Conservation (phyloP, 2,113 vertebrate genomes). For the Eulemur rufifrons region DNA sequence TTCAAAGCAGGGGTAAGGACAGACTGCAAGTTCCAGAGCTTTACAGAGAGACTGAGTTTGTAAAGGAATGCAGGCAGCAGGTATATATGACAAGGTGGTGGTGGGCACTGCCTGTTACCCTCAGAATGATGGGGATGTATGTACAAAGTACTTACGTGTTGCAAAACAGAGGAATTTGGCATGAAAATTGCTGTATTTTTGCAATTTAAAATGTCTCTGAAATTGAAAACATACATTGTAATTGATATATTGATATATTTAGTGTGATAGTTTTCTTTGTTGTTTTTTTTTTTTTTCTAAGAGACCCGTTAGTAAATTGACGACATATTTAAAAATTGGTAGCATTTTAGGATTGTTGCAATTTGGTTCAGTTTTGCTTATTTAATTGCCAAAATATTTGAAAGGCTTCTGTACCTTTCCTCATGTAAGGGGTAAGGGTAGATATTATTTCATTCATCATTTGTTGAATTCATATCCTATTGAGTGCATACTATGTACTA, state of each 20-base stretch:
- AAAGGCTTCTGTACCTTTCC: slow-evolving; percentile 18
- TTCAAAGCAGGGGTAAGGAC: too few relatives aligned
- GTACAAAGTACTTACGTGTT: neutral
- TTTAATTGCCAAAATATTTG: slow-evolving; percentile 46
- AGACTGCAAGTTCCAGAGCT: neutral
- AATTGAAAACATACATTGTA: slow-evolving; percentile 47
- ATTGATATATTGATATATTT: slow-evolving; percentile 43
- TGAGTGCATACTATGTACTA: neutral
- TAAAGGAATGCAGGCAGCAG: neutral
- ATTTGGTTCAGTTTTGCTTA: slow-evolving; percentile 27
- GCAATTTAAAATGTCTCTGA: slow-evolving; percentile 32
- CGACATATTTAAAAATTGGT: slow-evolving; percentile 42
- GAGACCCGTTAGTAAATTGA: slow-evolving; percentile 39
- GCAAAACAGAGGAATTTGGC: neutral
- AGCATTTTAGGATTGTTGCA: neutral
- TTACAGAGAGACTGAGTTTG: neutral
- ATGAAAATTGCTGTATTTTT: slow-evolving; percentile 22
- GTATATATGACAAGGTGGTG: neutral
- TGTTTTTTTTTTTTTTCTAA: neutral
- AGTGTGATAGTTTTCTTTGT: slow-evolving; percentile 23
- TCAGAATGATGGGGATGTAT: neutral
- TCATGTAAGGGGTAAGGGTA: neutral
- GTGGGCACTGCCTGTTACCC: neutral
- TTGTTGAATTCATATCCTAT: neutral
- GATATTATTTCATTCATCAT: neutral